Base-by-base conservation (phyloP, 2,113 vertebrate genomes). In the Neomonachus schauinslandi region DNA sequence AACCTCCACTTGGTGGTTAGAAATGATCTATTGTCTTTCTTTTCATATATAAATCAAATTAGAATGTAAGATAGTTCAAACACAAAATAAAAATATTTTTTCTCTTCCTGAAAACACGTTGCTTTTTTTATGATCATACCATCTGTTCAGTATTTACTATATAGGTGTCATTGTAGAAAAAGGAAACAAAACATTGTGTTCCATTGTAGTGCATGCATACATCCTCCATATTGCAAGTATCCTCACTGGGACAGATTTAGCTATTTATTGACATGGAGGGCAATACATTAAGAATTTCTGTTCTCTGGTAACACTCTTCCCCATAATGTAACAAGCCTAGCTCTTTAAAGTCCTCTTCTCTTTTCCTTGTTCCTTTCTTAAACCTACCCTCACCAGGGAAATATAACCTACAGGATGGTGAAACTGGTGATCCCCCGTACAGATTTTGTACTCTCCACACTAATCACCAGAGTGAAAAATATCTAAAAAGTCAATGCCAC, bases 111-210 rank as follows among this genome's bases (percentile, higher is more conserved):
- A 90, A 95, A 95, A 21, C 28, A 55, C 1, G 76, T 95, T 96
- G 2, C 79, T 91, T 97, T 96, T 97, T 94, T 49, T 3, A 22
- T 92, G 80, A 65, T 89, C 98, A 13, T 93, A 39, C 49, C 57
- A 59, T 95, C 42, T 95, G 59, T 96, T 97, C 53, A 74, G 28
- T 90, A 88, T 49, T 94, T 98, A 61, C 84, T 96, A 55, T 28
- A 84, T 28, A 89, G 33, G 59, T 76, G 3, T 76, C 28, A 2
- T 1, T 31, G 11, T 39, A 93, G 51, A 93, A 97, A 96, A 92
- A 53, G 59, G 90, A 95, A 46, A 42, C 1, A 31, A 36, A 71
- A 22, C 5, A 26, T 1, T 18, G 9, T 6, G 16, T 89, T 9
- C 21, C 39, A 12, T 61, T 49, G 57, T 79, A 53, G 15, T 90